These are phyloP conservation scores for Triops longicaudatus DNA, from an alignment of 1,140 invertebrate genomes.

Conservation along the genomic window DNA sequence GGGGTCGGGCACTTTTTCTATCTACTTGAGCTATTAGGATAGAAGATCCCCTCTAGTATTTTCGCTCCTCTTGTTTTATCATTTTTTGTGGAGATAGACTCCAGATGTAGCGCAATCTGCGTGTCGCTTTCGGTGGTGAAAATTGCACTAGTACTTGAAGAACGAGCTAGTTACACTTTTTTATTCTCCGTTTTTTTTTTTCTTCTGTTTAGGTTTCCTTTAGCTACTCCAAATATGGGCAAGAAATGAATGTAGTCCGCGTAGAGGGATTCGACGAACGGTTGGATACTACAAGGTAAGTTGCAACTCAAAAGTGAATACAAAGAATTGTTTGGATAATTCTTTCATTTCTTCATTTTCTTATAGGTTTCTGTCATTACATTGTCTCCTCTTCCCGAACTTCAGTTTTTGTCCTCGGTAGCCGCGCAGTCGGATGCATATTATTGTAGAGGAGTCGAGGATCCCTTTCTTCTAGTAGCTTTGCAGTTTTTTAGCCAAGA, in stretches of 20 bases:
- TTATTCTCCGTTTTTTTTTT: slow-evolving; percentile 27
- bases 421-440: background rate
- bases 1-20: background rate
- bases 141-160: background rate
- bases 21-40: slow-evolving; percentile 7
- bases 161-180: background rate
- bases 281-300: slow-evolving; percentile 81
- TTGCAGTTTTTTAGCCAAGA: background rate
- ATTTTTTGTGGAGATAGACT: background rate
- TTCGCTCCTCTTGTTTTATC: background rate
- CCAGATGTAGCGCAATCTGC: background rate
- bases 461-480: background rate
- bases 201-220: slow-evolving; percentile 69
- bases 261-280: slow-evolving; percentile 73
- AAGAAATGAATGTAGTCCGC: slow-evolving; percentile 80
- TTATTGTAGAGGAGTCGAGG: background rate
- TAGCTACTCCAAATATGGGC: slow-evolving; percentile 71
- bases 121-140: background rate
- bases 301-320: background rate
- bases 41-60: background rate
- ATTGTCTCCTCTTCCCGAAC: slow-evolving; percentile 30
- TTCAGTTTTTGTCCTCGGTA: slow-evolving; percentile 30
- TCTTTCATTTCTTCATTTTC: background rate
- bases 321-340: slow-evolving; percentile 22
- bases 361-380: slow-evolving; percentile 29